These are phyloP conservation scores for Gadus chalcogrammus DNA, from an alignment of 2,113 vertebrate species.

Conservation along the genomic window DNA sequence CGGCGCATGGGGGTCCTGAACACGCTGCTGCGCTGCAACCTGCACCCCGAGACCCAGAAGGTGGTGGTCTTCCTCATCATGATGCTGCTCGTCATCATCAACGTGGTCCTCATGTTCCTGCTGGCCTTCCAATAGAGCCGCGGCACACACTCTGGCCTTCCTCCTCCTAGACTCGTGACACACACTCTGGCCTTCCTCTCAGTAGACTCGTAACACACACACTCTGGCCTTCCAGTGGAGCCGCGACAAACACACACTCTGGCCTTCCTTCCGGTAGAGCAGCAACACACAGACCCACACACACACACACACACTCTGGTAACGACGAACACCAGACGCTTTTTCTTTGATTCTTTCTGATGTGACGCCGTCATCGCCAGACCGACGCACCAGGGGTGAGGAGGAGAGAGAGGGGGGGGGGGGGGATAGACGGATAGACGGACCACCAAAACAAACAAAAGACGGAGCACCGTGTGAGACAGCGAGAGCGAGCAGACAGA, in stretches of 20 bases:
- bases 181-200: background rate
- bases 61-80: conserved; percentile 94
- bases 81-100: conserved; percentile 94
- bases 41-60: conserved; percentile 90
- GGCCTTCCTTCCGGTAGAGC: background rate
- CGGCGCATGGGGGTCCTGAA: conserved; percentile 76
- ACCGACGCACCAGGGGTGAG: background rate
- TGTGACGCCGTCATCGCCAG: background rate
- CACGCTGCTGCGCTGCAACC: conserved; percentile 89
- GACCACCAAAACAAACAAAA: too few species aligned
- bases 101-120: conserved; percentile 95
- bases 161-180: background rate
- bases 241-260: background rate
- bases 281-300: conserved; percentile 1
- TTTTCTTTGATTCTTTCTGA: too few species aligned
- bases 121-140: conserved; percentile 87
- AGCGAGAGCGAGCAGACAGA: conserved; percentile 16
- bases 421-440: background rate
- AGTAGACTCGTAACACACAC: background rate
- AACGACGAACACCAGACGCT: background rate
- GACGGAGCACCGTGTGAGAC: background rate
- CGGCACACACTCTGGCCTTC: background rate
- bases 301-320: conserved; percentile 7
- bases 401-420: conserved; percentile 15
- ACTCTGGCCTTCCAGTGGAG: background rate